These are phyloP conservation scores for Petromus typicus DNA, from an alignment of 2,113 vertebrate genomes.

Conservation along the genomic window DNA sequence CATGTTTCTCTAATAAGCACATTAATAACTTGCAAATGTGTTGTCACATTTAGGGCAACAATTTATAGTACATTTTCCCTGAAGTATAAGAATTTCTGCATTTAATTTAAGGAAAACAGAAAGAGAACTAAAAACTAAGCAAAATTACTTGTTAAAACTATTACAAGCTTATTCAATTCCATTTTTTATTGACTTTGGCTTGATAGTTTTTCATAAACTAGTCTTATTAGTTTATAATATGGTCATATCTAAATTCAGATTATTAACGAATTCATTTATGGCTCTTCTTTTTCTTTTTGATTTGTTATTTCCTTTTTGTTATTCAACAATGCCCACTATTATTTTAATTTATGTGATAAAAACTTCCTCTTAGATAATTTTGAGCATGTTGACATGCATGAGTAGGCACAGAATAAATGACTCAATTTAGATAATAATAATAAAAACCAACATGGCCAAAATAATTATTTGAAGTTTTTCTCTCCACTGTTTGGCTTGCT, in stretches of 20 bases:
- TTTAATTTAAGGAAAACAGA: slow-evolving; percentile 63
- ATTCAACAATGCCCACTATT: not conserved
- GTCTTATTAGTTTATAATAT: not conserved
- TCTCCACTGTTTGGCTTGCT: not conserved
- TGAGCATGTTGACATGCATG: not conserved
- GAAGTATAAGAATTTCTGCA: slow-evolving; percentile 48
- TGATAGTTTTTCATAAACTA: slow-evolving; percentile 58
- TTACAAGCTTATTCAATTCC: slow-evolving; percentile 58
- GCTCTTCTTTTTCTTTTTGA: not conserved
- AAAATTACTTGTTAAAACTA: slow-evolving; percentile 42
- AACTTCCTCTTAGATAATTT: not conserved
- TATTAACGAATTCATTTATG: not conserved
- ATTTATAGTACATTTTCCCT: slow-evolving; percentile 59
- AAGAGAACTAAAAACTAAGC: slow-evolving; percentile 58
- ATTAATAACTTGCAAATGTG: slow-evolving; percentile 76
- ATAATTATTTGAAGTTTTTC: not conserved
- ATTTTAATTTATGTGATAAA: slow-evolving; percentile 40
- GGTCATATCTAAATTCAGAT: slow-evolving; percentile 1
- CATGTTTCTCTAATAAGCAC: slow-evolving; percentile 63
- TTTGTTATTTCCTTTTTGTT: no score
- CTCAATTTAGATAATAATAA: not conserved
- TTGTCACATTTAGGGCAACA: slow-evolving; percentile 73
- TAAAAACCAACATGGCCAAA: not conserved
- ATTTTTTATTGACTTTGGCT: not conserved
- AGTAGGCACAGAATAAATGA: not conserved